Evolutionary conservation across 92 coral and sea anemone genomes (phyloP).

Genomic region (Pocillopora meandrina): DNA sequence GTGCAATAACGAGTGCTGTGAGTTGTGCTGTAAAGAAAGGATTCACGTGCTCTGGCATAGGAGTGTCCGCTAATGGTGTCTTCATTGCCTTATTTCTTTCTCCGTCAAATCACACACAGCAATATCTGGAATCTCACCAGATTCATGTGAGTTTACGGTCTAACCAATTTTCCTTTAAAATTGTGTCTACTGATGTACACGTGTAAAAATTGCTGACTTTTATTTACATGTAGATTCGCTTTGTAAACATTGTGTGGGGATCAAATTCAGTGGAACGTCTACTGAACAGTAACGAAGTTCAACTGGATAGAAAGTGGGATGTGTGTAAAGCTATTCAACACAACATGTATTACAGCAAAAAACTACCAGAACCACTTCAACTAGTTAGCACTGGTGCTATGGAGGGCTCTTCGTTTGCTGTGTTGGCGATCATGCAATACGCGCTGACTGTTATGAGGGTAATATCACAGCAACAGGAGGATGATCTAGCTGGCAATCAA

Average conservation of each 20-base stretch:
- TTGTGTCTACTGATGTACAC: neutral
- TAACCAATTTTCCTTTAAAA: neutral
- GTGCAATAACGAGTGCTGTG: neutral
- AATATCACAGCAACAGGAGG: neutral
- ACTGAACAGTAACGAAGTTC: conserved; percentile 2
- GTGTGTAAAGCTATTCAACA: conserved; percentile 29
- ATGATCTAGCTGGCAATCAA: neutral
- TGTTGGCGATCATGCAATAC: conserved; percentile 16
- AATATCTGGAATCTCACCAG: conserved; percentile 33
- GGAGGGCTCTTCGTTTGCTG: conserved; percentile 1
- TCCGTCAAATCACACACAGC: conserved; percentile 24
- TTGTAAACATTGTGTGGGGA: conserved; percentile 30
- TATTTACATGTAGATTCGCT: conserved; percentile 3
- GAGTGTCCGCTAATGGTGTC: conserved; percentile 23
- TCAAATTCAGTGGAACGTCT: conserved; percentile 11
- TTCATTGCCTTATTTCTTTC: conserved; percentile 14
- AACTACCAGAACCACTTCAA: neutral
- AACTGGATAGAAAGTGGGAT: conserved; percentile 32
- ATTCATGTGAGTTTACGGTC: conserved; percentile 1
- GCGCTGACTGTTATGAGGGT: conserved; percentile 20
- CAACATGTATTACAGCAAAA: neutral
- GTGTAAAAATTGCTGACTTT: neutral
- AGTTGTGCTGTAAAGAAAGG: conserved; percentile 21
- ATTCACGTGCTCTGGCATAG: conserved; percentile 22
- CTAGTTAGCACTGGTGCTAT: neutral